Percentiles rank a stretch among this genome's conserved stretches.
Conservation (phyloP, 2,113 vertebrate species). For the Melanerpes aurifrons region DNA sequence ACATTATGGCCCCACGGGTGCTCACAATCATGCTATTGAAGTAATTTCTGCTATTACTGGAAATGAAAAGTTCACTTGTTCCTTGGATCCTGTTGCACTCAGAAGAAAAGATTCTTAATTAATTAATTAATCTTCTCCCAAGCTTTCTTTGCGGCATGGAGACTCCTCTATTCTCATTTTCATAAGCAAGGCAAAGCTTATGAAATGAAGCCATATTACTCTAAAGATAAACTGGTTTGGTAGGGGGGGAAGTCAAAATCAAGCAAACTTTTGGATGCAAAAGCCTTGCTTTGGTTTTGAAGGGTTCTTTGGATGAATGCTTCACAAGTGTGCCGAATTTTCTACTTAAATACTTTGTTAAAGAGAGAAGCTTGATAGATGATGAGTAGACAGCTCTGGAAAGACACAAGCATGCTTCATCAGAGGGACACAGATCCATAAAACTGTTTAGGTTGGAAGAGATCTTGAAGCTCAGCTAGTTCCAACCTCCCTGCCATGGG, state of each 20-base stretch:
- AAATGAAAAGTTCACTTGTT: slow-evolving; percentile 73
- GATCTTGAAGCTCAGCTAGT: too few species aligned
- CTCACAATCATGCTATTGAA: slow-evolving; percentile 71
- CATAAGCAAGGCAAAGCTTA: not conserved
- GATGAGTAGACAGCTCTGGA: not conserved
- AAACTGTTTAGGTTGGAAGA: too few species aligned
- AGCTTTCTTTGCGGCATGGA: not conserved
- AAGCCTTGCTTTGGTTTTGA: not conserved
- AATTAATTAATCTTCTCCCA: slow-evolving; percentile 61
- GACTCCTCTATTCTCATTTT: slow-evolving; percentile 7
- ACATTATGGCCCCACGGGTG: slow-evolving; percentile 57
- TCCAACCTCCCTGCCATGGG: too few species aligned
- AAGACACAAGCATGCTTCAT: not conserved
- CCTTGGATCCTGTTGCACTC: slow-evolving; percentile 60
- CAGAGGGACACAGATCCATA: not conserved
- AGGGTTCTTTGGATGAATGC: not conserved
- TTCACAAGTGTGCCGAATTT: not conserved
- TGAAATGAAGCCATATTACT: not conserved
- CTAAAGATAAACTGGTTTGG: not conserved
- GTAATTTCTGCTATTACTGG: slow-evolving; percentile 68
- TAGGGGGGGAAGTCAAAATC: too few species aligned
- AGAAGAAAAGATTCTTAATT: slow-evolving; percentile 62
- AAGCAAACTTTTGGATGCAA: not conserved
- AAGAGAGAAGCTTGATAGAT: not conserved
- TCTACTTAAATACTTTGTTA: not conserved